These are phyloP conservation scores for Sparidentex hasta DNA, from an alignment of 2,797 vertebrate genomes.

Conservation along the genomic window DNA sequence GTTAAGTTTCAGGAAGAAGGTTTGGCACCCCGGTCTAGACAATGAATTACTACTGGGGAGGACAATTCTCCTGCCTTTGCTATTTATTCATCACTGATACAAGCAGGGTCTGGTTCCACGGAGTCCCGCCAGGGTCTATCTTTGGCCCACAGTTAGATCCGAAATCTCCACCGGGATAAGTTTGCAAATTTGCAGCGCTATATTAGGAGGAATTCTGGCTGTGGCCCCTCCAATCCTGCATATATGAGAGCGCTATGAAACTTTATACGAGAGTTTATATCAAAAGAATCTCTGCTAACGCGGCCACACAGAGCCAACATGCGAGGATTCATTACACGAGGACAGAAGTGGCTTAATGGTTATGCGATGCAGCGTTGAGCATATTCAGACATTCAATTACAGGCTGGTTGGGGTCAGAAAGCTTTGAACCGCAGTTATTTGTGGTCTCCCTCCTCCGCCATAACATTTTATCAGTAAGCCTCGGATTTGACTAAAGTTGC, in stretches of 20 bases:
- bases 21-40: not conserved
- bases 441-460: not conserved
- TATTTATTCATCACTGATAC: constrained; percentile 30
- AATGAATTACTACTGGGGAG: not conserved
- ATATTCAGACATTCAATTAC: constrained; percentile 25
- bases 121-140: constrained; percentile 48
- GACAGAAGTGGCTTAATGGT: constrained; percentile 9
- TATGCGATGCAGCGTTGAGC: constrained; percentile 14
- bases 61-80: not conserved
- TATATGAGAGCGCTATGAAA: constrained; percentile 19
- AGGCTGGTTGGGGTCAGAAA: constrained; percentile 22
- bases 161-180: constrained; percentile 23
- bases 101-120: constrained; percentile 21
- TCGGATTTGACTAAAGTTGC: constrained; percentile 45
- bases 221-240: constrained; percentile 10
- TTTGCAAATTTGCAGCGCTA: constrained; percentile 37
- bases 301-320: not conserved
- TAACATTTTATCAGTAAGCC: constrained; percentile 39
- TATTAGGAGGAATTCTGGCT: constrained; percentile 16
- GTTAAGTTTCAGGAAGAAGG: too few species aligned
- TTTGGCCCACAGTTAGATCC: constrained; percentile 35
- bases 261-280: constrained; percentile 25
- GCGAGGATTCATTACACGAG: constrained; percentile 14
- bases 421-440: constrained; percentile 35
- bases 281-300: constrained; percentile 34